Conservation (phyloP, 53 echinoderm and acorn worm genomes). For the Zoroaster sp. region DNA sequence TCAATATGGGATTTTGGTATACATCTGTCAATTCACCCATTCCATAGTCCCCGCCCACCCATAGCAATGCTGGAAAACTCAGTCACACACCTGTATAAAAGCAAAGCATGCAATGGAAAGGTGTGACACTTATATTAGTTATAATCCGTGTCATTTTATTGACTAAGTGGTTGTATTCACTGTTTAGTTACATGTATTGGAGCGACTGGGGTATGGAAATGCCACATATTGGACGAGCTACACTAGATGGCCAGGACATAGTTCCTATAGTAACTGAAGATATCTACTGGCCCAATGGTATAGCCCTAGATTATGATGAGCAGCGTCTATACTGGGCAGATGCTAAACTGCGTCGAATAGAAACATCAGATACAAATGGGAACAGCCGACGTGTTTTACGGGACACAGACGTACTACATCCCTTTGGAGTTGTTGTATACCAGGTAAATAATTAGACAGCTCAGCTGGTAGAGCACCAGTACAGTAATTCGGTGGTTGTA, state of each 20-base stretch:
- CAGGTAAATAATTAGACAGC: background rate
- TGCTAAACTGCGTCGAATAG: constrained; percentile 59
- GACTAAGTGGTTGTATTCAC: too few relatives aligned
- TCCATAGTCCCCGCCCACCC: too few relatives aligned
- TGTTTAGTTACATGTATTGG: constrained; percentile 86
- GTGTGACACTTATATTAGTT: too few relatives aligned
- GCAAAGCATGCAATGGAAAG: too few relatives aligned
- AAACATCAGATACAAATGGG: constrained; percentile 59
- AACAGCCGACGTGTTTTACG: constrained; percentile 1
- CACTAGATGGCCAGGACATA: constrained; percentile 64
- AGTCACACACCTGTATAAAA: too few relatives aligned
- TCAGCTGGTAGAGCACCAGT: too few relatives aligned
- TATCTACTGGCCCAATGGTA: constrained; percentile 81
- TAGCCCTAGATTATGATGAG: constrained; percentile 72
- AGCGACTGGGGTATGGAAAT: constrained; percentile 79
- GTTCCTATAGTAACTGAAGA: constrained; percentile 29
- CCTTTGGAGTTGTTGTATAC: constrained; percentile 62
- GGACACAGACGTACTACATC: constrained; percentile 40
- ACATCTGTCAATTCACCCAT: background rate
- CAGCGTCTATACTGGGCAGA: constrained; percentile 78
- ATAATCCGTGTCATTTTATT: too few relatives aligned
- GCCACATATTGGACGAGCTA: constrained; percentile 80
- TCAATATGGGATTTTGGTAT: too few relatives aligned
- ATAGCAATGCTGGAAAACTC: too few relatives aligned
- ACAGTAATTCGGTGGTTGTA: too few relatives aligned